phyloP scores from a whole-genome alignment of 2,113 vertebrate genomes.

The Diphyllodes magnificus region DNA sequence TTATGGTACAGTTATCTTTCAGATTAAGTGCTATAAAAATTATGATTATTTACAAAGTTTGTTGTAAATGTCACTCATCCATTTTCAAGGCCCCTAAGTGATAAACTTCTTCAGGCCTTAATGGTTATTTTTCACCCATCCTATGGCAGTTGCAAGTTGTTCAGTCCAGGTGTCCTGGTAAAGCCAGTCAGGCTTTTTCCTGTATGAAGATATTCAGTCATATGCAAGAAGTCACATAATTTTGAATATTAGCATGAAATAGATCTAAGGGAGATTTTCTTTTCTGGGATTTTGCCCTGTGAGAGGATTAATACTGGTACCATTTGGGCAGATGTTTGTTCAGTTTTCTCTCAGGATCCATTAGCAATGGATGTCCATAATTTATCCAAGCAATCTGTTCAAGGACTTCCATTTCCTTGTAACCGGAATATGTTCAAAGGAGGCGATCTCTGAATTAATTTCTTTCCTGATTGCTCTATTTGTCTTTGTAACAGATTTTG shows the following conservation, averaged over 20 bases:
- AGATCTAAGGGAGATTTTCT: neutral
- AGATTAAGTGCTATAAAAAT: neutral
- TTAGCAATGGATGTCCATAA: neutral
- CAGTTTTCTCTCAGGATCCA: neutral
- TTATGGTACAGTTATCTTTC: neutral
- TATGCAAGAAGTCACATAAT: neutral
- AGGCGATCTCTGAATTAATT: neutral
- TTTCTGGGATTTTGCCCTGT: neutral
- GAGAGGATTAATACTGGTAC: neutral
- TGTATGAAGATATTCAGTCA: neutral
- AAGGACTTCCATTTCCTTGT: neutral
- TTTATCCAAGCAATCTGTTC: neutral
- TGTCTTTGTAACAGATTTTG: neutral
- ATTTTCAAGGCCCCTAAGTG: neutral
- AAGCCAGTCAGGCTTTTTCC: neutral
- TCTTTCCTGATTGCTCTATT: neutral
- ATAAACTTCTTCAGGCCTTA: neutral
- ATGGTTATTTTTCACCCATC: neutral
- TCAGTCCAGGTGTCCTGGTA: neutral
- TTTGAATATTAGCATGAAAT: neutral
- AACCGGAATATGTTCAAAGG: neutral
- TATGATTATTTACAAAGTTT: neutral
- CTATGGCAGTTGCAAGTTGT: neutral
- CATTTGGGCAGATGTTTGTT: neutral
- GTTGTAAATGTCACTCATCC: neutral